Conservation (phyloP, 2,113 vertebrate species). For the Pollimyrus isidori region DNA sequence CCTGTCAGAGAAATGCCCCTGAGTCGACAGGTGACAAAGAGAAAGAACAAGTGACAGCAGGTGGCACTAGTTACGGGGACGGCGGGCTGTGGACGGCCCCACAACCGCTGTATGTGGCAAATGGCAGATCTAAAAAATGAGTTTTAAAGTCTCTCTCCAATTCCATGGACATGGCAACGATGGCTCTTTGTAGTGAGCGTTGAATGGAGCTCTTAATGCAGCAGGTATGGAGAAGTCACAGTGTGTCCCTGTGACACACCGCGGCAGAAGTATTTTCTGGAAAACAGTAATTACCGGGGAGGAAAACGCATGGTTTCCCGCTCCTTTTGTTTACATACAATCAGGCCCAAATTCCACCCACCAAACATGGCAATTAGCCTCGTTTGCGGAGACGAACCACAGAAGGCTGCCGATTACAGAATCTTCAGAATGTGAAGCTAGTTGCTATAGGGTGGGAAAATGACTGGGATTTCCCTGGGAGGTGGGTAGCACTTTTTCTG, state of each 20-base stretch:
- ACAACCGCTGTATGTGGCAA: not conserved
- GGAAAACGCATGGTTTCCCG: not conserved
- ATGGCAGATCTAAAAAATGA: not conserved
- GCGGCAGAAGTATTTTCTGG: not conserved
- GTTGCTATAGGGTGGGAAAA: not conserved
- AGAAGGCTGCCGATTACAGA: not conserved
- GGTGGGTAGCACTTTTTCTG: not conserved
- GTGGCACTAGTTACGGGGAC: not conserved
- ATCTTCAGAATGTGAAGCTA: not conserved
- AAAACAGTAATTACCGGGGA: not conserved
- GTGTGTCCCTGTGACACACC: not conserved
- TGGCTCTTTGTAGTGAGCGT: not conserved
- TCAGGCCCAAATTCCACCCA: not conserved
- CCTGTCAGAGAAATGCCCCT: not conserved
- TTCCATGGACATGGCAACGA: not conserved
- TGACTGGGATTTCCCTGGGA: not conserved
- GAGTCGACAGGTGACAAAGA: not conserved
- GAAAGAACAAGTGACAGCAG: not conserved
- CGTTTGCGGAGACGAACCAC: not conserved
- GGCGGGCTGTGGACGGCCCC: not conserved
- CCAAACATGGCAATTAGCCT: not conserved
- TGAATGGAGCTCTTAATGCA: not conserved
- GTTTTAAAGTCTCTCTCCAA: not conserved
- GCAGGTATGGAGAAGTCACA: not conserved
- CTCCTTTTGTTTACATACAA: conserved; percentile 4